Evolutionary conservation across 2,888 invertebrate species (phyloP).

Genomic region (Caenorhabditis uteleia): DNA sequence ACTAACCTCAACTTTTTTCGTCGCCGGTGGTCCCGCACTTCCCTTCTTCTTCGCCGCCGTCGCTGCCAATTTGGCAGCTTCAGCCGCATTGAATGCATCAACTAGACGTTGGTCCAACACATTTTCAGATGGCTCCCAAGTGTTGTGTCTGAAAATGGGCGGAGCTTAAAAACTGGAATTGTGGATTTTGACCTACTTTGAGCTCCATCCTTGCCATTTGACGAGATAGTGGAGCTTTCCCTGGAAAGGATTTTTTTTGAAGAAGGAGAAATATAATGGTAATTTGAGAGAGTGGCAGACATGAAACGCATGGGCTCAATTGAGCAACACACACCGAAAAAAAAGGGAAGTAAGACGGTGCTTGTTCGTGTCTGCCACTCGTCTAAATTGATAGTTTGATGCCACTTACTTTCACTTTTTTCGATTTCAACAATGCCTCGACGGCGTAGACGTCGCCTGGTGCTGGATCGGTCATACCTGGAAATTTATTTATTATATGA

Average conservation of each 20-base stretch:
- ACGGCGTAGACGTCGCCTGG: slow-evolving; percentile 3
- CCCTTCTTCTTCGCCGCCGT: slow-evolving; percentile 1
- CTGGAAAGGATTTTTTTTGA: too few species aligned
- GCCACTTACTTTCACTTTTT: slow-evolving; percentile 1
- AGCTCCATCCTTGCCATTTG: slow-evolving; percentile 30
- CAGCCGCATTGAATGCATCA: slow-evolving; percentile 1
- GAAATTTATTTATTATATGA: too few species aligned
- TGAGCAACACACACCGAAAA: too few species aligned
- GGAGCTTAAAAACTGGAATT: neutral
- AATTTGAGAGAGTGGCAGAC: too few species aligned
- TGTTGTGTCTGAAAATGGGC: slow-evolving; percentile 25
- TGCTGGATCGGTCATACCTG: too few species aligned
- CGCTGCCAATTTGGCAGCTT: slow-evolving; percentile 3
- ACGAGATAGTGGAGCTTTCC: slow-evolving; percentile 26
- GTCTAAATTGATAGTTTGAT: neutral
- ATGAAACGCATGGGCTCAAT: too few species aligned
- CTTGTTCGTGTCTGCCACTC: neutral
- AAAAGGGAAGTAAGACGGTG: too few species aligned
- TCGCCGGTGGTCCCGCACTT: too few species aligned
- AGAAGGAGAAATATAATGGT: too few species aligned
- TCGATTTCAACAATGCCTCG: slow-evolving; percentile 1
- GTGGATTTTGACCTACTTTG: slow-evolving; percentile 10
- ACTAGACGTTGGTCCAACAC: slow-evolving; percentile 13
- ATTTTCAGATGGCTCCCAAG: slow-evolving; percentile 30
- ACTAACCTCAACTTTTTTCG: too few species aligned